A percentile compares a stretch with the other conserved stretches of the same genome.
Evolutionary conservation across 2,113 vertebrate genomes (phyloP).

Genomic region (Forbesichthys papilliferus): DNA sequence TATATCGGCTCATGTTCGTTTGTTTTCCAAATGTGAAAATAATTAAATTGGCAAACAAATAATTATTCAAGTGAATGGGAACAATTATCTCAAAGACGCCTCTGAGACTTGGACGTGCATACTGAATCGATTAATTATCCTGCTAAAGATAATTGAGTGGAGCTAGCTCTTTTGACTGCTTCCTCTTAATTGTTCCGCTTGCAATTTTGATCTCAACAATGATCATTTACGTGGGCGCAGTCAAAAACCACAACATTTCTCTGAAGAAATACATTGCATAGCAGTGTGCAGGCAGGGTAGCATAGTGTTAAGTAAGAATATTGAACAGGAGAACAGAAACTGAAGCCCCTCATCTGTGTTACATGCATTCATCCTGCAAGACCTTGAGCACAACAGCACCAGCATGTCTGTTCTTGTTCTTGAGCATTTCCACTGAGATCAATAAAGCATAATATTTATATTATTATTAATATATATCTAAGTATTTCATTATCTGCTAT

Average conservation of each 20-base stretch:
- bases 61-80: slow-evolving; percentile 84
- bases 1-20: slow-evolving; percentile 55
- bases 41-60: slow-evolving; percentile 84
- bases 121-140: slow-evolving; percentile 81
- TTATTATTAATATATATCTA: neutral
- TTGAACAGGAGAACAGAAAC: no score
- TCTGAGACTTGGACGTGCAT: slow-evolving; percentile 79
- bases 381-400: no score
- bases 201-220: slow-evolving; percentile 21
- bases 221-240: neutral
- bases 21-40: slow-evolving; percentile 79
- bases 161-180: slow-evolving; percentile 63
- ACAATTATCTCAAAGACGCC: slow-evolving; percentile 82
- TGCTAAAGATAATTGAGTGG: slow-evolving; percentile 78
- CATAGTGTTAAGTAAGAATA: no score
- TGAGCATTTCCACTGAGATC: neutral
- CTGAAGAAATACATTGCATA: neutral
- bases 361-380: no score
- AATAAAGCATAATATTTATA: neutral
- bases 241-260: neutral
- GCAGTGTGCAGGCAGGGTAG: neutral
- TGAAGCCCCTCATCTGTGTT: no score
- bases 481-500: neutral
- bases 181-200: slow-evolving; percentile 32
- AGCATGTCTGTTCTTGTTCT: no score